Evolutionary conservation across 2,797 vertebrate species (phyloP), one percentile per base, ranked within the genome.

Genomic region (Labroides dimidiatus): DNA sequence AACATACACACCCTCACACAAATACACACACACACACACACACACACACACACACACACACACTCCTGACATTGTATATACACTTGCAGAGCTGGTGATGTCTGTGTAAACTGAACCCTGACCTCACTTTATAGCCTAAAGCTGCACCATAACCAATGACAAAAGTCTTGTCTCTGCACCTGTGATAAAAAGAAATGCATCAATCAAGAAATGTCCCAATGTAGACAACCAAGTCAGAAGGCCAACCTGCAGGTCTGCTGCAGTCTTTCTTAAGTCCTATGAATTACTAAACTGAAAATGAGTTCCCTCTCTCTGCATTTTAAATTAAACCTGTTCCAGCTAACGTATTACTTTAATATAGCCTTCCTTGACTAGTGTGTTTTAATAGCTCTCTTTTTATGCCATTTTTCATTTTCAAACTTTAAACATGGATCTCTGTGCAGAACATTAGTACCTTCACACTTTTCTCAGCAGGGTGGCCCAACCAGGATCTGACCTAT

Each of bases 231-330:
- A 7, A 55, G 14, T 24, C 78, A 52, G 51, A 73, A 81, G 27
- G 51, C 43, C 19, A 44, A 27, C 64, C 48, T 77, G 39, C 78
- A 69, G 63, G 67, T 82, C 82, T 78, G 54, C 64, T 67, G 66
- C 67, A 68, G 72, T 57, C 69, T 69, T 73, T 82, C 68, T 57
- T 72, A 81, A 82, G 73, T 75, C 79, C 27, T 20, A 69, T 90
- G 75, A 89, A 91, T 91, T 84, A 91, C 92, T 86, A 84, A 93
- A 83, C 75, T 84, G 72, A n/a, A 73, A 82, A 86, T 88, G 85
- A 87, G 84, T 72, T 84, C 80, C 52, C 82, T 70, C 60, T 41
- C 60, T 70, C 60, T 67, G 60, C 55, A 64, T 41, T 47, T 84
- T 72, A 81, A 86, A 90, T 89, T 87, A 89, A 91, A 84, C 75